A percentile compares a stretch with the other conserved stretches of the same genome.
Conservation (phyloP, 2,113 vertebrate genomes). For the Corydoras sp. region DNA sequence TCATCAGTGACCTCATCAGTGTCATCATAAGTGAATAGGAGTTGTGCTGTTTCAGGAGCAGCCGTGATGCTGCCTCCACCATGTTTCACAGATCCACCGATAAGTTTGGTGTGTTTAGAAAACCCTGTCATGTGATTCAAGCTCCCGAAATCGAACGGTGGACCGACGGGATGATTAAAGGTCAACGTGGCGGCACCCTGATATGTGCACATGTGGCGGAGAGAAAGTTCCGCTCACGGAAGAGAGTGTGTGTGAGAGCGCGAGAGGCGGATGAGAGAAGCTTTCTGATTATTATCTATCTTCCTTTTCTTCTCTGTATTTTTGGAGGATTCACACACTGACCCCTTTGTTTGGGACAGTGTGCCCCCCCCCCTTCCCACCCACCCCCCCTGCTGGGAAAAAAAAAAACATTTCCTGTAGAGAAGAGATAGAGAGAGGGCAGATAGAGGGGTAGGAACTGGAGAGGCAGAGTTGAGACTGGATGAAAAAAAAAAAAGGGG, state of each 20-base stretch:
- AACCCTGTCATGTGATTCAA: too few relatives aligned
- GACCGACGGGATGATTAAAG: too few relatives aligned
- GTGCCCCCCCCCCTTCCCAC: constrained; percentile 45
- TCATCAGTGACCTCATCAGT: too few relatives aligned
- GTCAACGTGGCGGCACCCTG: neutral
- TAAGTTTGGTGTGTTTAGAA: too few relatives aligned
- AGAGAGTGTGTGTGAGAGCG: constrained; percentile 25
- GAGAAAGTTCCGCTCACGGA: constrained; percentile 20
- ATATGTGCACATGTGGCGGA: constrained; percentile 18
- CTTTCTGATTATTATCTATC: constrained; percentile 67
- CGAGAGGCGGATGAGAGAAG: constrained; percentile 63
- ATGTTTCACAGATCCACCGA: too few relatives aligned
- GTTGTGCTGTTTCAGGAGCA: too few relatives aligned
- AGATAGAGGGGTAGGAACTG: constrained; percentile 29
- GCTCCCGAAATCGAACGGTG: too few relatives aligned
- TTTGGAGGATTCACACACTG: constrained; percentile 71
- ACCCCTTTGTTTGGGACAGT: constrained; percentile 74
- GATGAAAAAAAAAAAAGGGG: constrained; percentile 46
- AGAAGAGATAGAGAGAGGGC: constrained; percentile 45
- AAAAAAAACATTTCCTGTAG: constrained; percentile 65
- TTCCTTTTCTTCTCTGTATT: constrained; percentile 70
- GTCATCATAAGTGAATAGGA: too few relatives aligned
- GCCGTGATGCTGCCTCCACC: too few relatives aligned
- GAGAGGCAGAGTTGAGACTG: constrained; percentile 37
- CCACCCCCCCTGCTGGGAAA: constrained; percentile 49